Conservation (phyloP, 2,888 invertebrate genomes). For the Eupithecia exiguata region DNA sequence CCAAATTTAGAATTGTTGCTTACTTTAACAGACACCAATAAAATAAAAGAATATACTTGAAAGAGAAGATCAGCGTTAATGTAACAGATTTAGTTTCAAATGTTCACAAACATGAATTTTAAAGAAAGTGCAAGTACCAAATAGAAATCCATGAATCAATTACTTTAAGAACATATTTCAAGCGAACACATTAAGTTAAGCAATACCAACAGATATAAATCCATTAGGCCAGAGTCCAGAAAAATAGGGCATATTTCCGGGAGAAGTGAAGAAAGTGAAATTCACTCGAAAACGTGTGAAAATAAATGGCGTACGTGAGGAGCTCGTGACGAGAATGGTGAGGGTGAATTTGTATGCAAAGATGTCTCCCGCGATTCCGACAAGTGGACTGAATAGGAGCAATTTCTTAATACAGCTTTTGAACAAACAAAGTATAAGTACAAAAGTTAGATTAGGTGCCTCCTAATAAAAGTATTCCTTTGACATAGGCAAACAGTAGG, state of each 20-base stretch:
- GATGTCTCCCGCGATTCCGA: slow-evolving; percentile 17
- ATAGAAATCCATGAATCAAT: slow-evolving; percentile 4
- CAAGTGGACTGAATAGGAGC: slow-evolving; percentile 17
- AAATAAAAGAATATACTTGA: not conserved
- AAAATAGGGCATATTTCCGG: slow-evolving; percentile 45
- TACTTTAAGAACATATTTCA: slow-evolving; percentile 2
- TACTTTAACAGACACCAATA: not conserved
- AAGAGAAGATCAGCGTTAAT: not conserved
- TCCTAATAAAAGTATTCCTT: not conserved
- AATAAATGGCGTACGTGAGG: slow-evolving; percentile 55
- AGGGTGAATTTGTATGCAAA: slow-evolving; percentile 31
- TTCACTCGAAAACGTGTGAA: slow-evolving; percentile 69
- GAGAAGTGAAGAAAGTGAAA: slow-evolving; percentile 71
- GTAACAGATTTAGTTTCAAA: not conserved
- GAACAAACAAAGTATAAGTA: slow-evolving; percentile 4
- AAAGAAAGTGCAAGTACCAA: not conserved
- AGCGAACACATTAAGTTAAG: slow-evolving; percentile 14
- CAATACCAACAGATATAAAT: slow-evolving; percentile 19
- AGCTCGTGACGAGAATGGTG: slow-evolving; percentile 27
- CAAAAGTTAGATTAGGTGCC: not conserved
- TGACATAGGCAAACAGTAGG: not conserved
- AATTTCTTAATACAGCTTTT: slow-evolving; percentile 1
- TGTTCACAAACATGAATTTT: not conserved
- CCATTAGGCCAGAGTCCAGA: slow-evolving; percentile 46
- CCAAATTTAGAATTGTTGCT: not conserved